A percentile compares a stretch with the other conserved stretches of the same genome.
These are phyloP conservation scores for Phania funesta DNA, from an alignment of 2,888 invertebrate species.

Conservation along the genomic window DNA sequence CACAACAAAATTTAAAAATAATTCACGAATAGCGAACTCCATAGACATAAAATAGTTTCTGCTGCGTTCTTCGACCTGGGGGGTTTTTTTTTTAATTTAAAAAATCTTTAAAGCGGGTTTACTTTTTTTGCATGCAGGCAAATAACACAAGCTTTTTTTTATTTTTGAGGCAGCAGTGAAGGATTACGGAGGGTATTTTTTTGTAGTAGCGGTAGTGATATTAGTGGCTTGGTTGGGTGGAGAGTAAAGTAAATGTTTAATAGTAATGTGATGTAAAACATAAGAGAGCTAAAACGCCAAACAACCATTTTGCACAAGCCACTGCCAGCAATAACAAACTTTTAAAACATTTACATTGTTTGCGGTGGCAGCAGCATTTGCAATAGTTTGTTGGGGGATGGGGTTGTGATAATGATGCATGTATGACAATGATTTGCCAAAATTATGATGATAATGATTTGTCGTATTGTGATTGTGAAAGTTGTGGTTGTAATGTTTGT, in stretches of 20 bases:
- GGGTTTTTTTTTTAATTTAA: slow-evolving; percentile 2
- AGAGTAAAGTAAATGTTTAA: slow-evolving; percentile 28
- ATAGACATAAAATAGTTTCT: too few relatives aligned
- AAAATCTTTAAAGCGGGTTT: slow-evolving; percentile 1
- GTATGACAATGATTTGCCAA: slow-evolving; percentile 44
- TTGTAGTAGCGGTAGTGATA: background rate
- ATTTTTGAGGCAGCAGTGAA: background rate
- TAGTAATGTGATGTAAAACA: slow-evolving; percentile 59
- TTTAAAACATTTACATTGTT: slow-evolving; percentile 4
- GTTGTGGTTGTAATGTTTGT: slow-evolving; percentile 43
- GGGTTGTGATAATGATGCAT: slow-evolving; percentile 9
- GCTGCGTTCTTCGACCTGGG: too few relatives aligned
- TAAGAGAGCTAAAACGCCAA: slow-evolving; percentile 41
- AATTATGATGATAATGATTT: slow-evolving; percentile 46
- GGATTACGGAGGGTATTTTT: background rate
- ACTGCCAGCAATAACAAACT: slow-evolving; percentile 37
- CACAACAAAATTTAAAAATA: too few relatives aligned
- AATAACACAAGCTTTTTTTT: background rate
- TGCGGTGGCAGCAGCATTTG: background rate
- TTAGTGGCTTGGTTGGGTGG: background rate
- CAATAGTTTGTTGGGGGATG: background rate
- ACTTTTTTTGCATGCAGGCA: slow-evolving; percentile 14
- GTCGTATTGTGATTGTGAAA: too few relatives aligned
- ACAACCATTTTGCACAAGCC: slow-evolving; percentile 51
- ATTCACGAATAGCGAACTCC: too few relatives aligned